phyloP scores from a whole-genome alignment of 2,113 vertebrate species.

The Amblyopsis rosae region DNA sequence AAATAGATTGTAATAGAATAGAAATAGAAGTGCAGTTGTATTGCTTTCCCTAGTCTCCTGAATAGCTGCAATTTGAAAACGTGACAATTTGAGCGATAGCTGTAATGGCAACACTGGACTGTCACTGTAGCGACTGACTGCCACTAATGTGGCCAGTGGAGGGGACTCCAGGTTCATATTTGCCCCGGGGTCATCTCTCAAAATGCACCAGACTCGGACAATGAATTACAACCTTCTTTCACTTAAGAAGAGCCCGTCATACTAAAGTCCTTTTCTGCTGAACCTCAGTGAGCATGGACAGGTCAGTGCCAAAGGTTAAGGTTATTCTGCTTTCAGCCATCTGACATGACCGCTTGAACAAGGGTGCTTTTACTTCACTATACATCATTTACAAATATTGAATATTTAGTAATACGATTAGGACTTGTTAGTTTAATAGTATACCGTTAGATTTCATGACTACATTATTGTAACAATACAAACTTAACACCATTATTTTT shows the following conservation, averaged over 20 bases:
- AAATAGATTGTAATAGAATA: conserved; percentile 10
- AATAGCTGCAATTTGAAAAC: conserved; percentile 62
- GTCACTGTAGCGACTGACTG: conserved; percentile 64
- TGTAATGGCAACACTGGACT: conserved; percentile 68
- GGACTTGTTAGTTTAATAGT: too few relatives aligned
- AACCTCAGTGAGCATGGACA: conserved; percentile 25
- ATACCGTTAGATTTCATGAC: too few relatives aligned
- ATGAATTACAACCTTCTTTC: conserved; percentile 69
- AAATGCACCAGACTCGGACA: conserved; percentile 65
- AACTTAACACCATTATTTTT: too few relatives aligned
- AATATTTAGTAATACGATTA: too few relatives aligned
- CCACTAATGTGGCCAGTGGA: conserved; percentile 61
- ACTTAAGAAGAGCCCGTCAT: conserved; percentile 46
- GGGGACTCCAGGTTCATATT: conserved; percentile 65
- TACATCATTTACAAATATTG: too few relatives aligned
- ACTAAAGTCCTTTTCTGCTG: conserved; percentile 12
- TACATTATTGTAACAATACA: too few relatives aligned
- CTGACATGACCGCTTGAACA: conserved; percentile 73
- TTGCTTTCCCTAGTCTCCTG: conserved; percentile 54
- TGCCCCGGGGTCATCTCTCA: conserved; percentile 72
- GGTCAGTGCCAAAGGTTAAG: conserved; percentile 46
- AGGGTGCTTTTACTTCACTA: conserved; percentile 52
- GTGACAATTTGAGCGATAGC: conserved; percentile 67
- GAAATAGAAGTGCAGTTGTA: conserved; percentile 49
- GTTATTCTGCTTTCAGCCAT: conserved; percentile 18